Base-by-base conservation (phyloP, 2,113 vertebrate species). In the Lates calcarifer region DNA sequence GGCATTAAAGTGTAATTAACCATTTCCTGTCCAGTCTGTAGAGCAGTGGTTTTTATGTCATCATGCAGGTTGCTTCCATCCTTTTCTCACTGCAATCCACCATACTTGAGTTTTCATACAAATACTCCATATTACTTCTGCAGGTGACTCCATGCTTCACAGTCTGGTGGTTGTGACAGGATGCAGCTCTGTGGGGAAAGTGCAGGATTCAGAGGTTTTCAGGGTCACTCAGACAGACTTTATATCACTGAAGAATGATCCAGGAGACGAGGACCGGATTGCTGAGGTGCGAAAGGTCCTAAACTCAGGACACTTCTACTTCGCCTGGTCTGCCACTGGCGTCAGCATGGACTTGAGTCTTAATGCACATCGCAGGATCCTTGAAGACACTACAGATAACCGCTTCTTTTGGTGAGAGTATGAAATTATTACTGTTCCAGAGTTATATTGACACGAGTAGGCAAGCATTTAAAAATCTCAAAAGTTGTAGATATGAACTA, bases 181-280 rank as follows among this genome's bases (percentile, higher is more conserved):
- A 11, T 99, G 98, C 84, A 99, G 98, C 95, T 99, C 98, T 0
- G 98, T 98, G 73, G 98, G 98, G 10, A 99, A 98, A 83, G 97
- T 99, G 76, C 98, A 99, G 90, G 98, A 99, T 47, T 99, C 98
- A 0, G 98, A 99, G 90, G 98, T 99, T 39, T 99, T 99, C 91
- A 94, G 98, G 71, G 97, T 99, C 70, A 99, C 97, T n/a, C 97
- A 96, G 83, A 99, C 98, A 0, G 98, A 99, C 24, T 97, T 99
- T 41, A 95, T 99, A 71, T 98, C 97, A 0, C 79, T 99, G 57
- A 95, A 96, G 79, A 93, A 92, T 0, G 98, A 99, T 68, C 94
- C 96, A 1, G 81, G 93, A 0, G 98, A 99, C 3, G 98, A 99
- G 87, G 98, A 99, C 74, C 95, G 97, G 0, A 95, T 99, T 55